A percentile compares a stretch with the other conserved stretches of the same genome.
Evolutionary conservation across 2,797 vertebrate species (phyloP).

Genomic region (Florisuga fusca): DNA sequence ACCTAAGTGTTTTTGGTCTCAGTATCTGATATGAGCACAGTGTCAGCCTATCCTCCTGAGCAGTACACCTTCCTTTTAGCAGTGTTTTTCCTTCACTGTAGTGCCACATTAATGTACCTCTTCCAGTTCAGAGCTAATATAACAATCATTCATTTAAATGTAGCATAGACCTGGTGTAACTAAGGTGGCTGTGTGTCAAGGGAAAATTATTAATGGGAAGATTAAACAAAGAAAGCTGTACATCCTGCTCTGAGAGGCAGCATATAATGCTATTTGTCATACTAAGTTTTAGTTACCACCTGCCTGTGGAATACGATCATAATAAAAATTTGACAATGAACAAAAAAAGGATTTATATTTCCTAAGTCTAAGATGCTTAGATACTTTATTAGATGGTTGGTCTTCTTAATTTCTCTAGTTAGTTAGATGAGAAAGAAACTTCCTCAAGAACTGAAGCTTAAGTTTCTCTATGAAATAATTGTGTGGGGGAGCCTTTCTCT

Average conservation of each 20-base stretch:
- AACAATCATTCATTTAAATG: neutral
- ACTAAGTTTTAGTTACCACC: neutral
- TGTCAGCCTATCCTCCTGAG: neutral
- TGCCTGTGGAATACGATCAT: neutral
- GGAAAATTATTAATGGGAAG: neutral
- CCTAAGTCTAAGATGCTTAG: neutral
- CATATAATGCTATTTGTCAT: neutral
- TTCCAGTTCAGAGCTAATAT: neutral
- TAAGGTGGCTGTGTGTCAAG: neutral
- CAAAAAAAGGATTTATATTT: neutral
- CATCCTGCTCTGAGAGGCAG: neutral
- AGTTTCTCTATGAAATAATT: neutral
- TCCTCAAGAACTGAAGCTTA: neutral
- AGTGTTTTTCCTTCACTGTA: neutral
- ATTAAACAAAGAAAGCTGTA: neutral
- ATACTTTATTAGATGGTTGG: neutral
- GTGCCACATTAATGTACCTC: neutral
- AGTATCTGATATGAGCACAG: neutral
- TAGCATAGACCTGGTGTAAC: neutral
- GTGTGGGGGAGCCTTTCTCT: neutral
- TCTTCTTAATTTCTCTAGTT: neutral
- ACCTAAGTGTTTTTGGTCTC: neutral
- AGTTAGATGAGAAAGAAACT: neutral
- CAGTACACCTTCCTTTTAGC: neutral
- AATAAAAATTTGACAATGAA: neutral